Conservation (phyloP, 2,797 vertebrate species). For the Holocentrus rufus region DNA sequence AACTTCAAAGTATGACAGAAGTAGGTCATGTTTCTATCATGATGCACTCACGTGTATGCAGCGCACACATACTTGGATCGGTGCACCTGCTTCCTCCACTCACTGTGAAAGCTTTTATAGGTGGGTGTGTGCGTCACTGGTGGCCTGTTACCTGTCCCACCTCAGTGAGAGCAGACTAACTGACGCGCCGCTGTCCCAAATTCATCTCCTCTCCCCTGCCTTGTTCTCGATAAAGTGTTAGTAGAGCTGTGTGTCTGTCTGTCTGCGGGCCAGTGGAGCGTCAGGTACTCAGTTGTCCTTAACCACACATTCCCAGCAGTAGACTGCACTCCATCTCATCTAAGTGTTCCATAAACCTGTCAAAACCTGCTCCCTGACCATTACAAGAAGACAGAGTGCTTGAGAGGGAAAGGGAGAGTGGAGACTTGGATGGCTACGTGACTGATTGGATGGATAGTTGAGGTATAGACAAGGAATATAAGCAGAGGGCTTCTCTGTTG, state of each 20-base stretch:
- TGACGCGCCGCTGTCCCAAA: constrained; percentile 25
- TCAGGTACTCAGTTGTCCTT: constrained; percentile 43
- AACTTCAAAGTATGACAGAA: constrained; percentile 43
- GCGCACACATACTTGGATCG: constrained; percentile 5
- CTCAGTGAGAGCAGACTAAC: constrained; percentile 61
- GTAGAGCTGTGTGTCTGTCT: constrained; percentile 6
- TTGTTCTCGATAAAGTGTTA: constrained; percentile 59
- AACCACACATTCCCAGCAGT: constrained; percentile 42
- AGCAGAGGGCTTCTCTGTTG: constrained; percentile 15
- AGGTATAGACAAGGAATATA: background rate
- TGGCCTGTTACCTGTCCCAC: constrained; percentile 45
- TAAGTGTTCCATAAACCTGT: constrained; percentile 55
- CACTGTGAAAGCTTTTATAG: background rate
- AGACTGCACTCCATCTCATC: constrained; percentile 47
- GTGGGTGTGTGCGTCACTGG: constrained; percentile 1
- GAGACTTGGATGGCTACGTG: constrained; percentile 6
- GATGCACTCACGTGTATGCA: constrained; percentile 7
- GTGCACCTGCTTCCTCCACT: background rate
- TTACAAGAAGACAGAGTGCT: constrained; percentile 30
- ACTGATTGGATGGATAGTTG: background rate
- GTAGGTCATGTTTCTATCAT: constrained; percentile 42
- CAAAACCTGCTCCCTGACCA: constrained; percentile 35
- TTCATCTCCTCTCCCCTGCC: constrained; percentile 26
- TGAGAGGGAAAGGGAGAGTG: constrained; percentile 19
- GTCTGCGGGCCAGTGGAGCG: constrained; percentile 13